Evolutionary conservation across 1,140 invertebrate species (phyloP).

Genomic region (Magallana ariakensis): DNA sequence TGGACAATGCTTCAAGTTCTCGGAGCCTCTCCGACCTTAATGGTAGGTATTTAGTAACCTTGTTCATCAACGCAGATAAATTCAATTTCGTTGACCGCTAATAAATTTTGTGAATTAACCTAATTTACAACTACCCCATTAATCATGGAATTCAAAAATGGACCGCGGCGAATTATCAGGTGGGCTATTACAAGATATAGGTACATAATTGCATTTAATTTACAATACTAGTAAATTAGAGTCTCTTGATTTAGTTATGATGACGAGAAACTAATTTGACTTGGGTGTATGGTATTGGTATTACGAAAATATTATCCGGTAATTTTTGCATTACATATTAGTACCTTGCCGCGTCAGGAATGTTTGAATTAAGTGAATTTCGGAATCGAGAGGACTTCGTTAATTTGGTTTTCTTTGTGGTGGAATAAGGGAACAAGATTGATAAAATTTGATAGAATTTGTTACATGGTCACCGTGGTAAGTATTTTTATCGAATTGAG

Average conservation of each 20-base stretch:
- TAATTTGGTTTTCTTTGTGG: constrained; percentile 37
- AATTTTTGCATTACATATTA: not conserved
- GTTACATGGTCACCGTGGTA: not conserved
- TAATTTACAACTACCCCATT: constrained; percentile 58
- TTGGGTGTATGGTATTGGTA: not conserved
- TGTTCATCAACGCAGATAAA: constrained; percentile 49
- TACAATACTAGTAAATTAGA: constrained; percentile 59
- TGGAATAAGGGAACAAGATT: constrained; percentile 53
- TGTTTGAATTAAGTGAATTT: constrained; percentile 60
- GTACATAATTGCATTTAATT: constrained; percentile 58
- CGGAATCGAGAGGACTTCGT: constrained; percentile 45
- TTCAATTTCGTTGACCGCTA: constrained; percentile 55
- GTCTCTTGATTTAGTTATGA: constrained; percentile 20
- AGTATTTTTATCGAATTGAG: constrained; percentile 37
- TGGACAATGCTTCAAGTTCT: constrained; percentile 66
- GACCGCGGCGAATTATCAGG: constrained; percentile 54
- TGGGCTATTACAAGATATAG: constrained; percentile 55
- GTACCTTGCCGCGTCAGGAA: not conserved
- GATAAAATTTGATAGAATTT: constrained; percentile 46
- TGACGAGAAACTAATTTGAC: not conserved
- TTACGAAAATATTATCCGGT: not conserved
- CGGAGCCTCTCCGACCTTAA: constrained; percentile 74
- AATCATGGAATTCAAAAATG: constrained; percentile 58
- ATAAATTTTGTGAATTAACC: constrained; percentile 62
- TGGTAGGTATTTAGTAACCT: constrained; percentile 64